These are phyloP conservation scores for Aporrectodea caliginosa DNA, from an alignment of 1,140 invertebrate genomes.

Conservation along the genomic window DNA sequence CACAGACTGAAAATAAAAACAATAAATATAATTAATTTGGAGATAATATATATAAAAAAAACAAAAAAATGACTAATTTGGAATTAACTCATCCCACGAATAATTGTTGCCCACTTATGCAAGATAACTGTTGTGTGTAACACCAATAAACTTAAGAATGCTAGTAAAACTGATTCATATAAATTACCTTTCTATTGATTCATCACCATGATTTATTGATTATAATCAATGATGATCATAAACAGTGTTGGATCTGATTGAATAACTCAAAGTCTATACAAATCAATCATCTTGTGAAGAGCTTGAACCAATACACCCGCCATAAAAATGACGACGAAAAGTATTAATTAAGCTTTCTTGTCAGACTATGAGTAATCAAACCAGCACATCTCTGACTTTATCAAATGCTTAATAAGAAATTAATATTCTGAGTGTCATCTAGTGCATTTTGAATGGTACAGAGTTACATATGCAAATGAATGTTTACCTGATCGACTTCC, in stretches of 20 bases:
- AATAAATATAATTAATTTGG: neutral
- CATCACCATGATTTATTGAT: too few relatives aligned
- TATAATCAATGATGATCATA: too few relatives aligned
- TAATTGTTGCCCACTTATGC: neutral
- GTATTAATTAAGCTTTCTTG: neutral
- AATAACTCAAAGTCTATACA: too few relatives aligned
- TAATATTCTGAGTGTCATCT: neutral
- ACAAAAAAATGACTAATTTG: neutral
- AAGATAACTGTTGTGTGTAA: neutral
- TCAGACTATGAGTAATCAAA: too few relatives aligned
- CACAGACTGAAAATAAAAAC: neutral
- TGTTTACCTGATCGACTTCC: neutral
- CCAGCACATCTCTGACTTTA: too few relatives aligned
- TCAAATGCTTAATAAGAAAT: neutral
- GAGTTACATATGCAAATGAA: neutral
- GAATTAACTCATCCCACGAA: neutral
- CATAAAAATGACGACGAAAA: neutral
- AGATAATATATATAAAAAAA: neutral
- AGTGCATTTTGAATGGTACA: too few relatives aligned
- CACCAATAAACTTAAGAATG: too few relatives aligned
- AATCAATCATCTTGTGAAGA: too few relatives aligned
- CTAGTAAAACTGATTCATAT: too few relatives aligned
- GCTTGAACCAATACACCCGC: neutral
- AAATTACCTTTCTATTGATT: too few relatives aligned
- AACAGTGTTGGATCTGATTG: too few relatives aligned